phyloP scores from a whole-genome alignment of 37 sponge, comb jelly and placozoan species.

The Theonella swinhoei region DNA sequence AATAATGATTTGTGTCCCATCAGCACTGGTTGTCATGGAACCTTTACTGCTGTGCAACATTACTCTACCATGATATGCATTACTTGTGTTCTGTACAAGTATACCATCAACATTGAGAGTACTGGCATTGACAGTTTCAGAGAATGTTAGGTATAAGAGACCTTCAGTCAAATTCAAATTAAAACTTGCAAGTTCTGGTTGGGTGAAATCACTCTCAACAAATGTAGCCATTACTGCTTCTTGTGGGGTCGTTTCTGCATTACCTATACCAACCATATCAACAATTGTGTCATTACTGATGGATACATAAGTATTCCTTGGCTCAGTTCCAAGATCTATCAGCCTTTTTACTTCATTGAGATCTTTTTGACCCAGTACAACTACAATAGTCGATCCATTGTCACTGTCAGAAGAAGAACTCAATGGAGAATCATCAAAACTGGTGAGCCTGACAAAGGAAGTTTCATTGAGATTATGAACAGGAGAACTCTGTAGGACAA shows the following conservation, averaged over 20 bases:
- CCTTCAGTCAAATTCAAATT: slow-evolving; percentile 65
- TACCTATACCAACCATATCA: slow-evolving; percentile 76
- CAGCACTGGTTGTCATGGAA: slow-evolving; percentile 13
- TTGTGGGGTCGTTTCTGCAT: slow-evolving; percentile 23
- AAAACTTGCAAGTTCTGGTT: slow-evolving; percentile 61
- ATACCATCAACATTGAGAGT: slow-evolving; percentile 69
- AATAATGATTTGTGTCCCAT: slow-evolving; percentile 37
- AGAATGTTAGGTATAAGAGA: slow-evolving; percentile 70
- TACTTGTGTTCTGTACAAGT: slow-evolving; percentile 57
- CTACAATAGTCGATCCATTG: slow-evolving; percentile 48
- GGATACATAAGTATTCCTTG: slow-evolving; percentile 57
- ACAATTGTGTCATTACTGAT: slow-evolving; percentile 46
- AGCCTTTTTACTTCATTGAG: slow-evolving; percentile 82
- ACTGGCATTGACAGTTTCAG: slow-evolving; percentile 82
- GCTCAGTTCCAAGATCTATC: slow-evolving; percentile 53
- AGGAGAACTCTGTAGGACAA: slow-evolving; percentile 56
- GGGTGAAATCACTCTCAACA: slow-evolving; percentile 41
- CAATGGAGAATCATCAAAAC: slow-evolving; percentile 20
- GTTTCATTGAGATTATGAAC: slow-evolving; percentile 6
- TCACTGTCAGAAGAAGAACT: slow-evolving; percentile 49
- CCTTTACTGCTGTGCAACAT: slow-evolving; percentile 26
- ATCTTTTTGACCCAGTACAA: slow-evolving; percentile 61
- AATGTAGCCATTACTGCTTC: background rate
- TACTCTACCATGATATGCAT: slow-evolving; percentile 37
- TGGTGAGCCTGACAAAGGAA: slow-evolving; percentile 20